A percentile compares a stretch with the other conserved stretches of the same genome.
These are phyloP conservation scores for Allacma fusca DNA, from an alignment of 2,888 invertebrate genomes.

Conservation along the genomic window DNA sequence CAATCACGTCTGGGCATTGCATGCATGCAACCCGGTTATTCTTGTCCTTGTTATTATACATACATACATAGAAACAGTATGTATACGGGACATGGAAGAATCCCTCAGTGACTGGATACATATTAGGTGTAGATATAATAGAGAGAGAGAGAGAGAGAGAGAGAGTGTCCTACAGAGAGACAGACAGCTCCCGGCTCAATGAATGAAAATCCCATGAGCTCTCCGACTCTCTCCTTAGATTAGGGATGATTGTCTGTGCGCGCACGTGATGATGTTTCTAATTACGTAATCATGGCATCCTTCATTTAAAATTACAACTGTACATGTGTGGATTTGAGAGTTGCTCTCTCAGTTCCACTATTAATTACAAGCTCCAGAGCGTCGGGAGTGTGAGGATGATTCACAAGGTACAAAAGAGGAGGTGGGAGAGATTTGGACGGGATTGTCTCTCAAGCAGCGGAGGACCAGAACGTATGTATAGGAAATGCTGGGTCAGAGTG, in stretches of 20 bases:
- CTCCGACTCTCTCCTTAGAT: not conserved
- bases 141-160: too few relatives aligned
- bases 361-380: not conserved
- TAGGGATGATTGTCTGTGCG: not conserved
- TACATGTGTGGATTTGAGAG: slow-evolving; percentile 2
- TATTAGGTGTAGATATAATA: not conserved
- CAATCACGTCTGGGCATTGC: not conserved
- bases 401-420: not conserved
- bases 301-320: slow-evolving; percentile 16
- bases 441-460: not conserved
- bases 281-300: slow-evolving; percentile 8
- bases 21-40: slow-evolving; percentile 12
- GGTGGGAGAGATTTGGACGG: slow-evolving; percentile 2
- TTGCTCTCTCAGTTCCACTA: slow-evolving; percentile 1
- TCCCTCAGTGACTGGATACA: not conserved
- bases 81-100: not conserved
- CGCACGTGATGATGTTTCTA: slow-evolving; percentile 16
- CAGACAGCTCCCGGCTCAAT: not conserved
- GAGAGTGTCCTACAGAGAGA: not conserved
- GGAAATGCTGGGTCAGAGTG: slow-evolving; percentile 3
- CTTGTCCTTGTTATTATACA: slow-evolving; percentile 16
- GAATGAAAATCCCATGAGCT: slow-evolving; percentile 16
- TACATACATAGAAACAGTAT: too few relatives aligned
- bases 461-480: slow-evolving; percentile 1
- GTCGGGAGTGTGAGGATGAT: slow-evolving; percentile 5